phyloP scores from a whole-genome alignment of 2,888 invertebrate genomes.

The Noctua fimbriata region DNA sequence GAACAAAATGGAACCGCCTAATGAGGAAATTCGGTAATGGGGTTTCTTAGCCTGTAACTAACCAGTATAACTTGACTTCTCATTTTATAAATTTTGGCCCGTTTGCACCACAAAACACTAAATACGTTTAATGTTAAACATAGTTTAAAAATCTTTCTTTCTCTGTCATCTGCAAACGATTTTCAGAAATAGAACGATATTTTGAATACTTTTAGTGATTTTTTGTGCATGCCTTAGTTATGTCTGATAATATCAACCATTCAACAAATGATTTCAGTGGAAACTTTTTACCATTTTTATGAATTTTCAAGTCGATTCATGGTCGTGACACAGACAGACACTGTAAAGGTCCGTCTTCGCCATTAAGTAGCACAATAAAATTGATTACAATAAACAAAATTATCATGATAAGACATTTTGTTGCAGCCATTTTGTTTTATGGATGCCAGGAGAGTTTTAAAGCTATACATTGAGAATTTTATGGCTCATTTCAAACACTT shows the following conservation, averaged over 20 bases:
- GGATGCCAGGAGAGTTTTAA: constrained; percentile 62
- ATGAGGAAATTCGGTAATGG: constrained; percentile 34
- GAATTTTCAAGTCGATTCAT: constrained; percentile 7
- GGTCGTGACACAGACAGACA: neutral
- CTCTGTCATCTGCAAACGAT: neutral
- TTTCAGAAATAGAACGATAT: neutral
- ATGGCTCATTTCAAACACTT: constrained; percentile 62
- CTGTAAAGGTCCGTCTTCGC: constrained; percentile 8
- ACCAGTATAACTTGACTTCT: neutral
- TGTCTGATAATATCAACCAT: neutral
- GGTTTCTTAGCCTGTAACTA: neutral
- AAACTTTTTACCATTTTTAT: constrained; percentile 4
- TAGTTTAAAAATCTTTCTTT: neutral
- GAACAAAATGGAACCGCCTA: constrained; percentile 58
- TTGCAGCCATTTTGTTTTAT: constrained; percentile 70
- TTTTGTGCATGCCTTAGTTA: neutral
- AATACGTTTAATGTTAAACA: neutral
- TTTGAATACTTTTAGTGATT: neutral
- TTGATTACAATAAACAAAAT: constrained; percentile 67
- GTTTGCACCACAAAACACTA: neutral
- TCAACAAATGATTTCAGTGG: neutral
- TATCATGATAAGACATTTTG: constrained; percentile 67
- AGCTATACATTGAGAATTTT: constrained; percentile 68
- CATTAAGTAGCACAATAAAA: constrained; percentile 35
- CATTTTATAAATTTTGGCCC: neutral